These are phyloP conservation scores for Salminus brasiliensis DNA, from an alignment of 2,113 vertebrate species.

Conservation along the genomic window DNA sequence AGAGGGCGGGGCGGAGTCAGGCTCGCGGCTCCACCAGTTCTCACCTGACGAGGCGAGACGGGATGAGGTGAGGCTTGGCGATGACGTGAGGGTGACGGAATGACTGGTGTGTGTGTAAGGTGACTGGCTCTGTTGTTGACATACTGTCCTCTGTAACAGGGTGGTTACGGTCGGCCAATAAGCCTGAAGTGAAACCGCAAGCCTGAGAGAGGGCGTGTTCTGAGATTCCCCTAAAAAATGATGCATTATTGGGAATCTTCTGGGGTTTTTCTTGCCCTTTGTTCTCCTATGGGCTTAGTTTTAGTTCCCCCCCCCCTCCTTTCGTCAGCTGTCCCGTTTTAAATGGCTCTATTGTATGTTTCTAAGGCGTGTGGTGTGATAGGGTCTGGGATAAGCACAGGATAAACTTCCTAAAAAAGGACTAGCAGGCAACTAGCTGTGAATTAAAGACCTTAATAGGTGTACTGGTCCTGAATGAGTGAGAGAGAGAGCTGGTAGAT, in stretches of 20 bases:
- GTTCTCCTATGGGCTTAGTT: not conserved
- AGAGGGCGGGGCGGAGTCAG: not conserved
- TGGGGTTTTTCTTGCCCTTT: not conserved
- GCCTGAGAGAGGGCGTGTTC: not conserved
- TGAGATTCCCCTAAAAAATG: not conserved
- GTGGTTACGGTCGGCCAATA: not conserved
- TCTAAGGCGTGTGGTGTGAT: not conserved
- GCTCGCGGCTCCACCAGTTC: not conserved
- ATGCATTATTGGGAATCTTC: not conserved
- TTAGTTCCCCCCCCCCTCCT: too few relatives aligned
- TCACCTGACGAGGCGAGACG: constrained; percentile 4
- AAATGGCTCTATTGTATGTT: not conserved
- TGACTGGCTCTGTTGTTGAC: not conserved
- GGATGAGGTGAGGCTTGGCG: not conserved
- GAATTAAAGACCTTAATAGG: not conserved
- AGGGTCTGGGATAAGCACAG: not conserved
- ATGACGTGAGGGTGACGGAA: constrained; percentile 8
- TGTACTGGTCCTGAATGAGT: too few relatives aligned
- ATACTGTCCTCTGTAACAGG: not conserved
- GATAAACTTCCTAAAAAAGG: not conserved
- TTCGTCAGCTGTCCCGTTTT: not conserved
- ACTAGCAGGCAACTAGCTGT: not conserved
- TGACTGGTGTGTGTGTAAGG: not conserved
- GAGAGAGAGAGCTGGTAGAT: too few relatives aligned
- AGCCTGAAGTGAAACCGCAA: constrained; percentile 41